Evolutionary conservation across 1,140 invertebrate genomes (phyloP).

Genomic region (Drosophila neocordata): DNA sequence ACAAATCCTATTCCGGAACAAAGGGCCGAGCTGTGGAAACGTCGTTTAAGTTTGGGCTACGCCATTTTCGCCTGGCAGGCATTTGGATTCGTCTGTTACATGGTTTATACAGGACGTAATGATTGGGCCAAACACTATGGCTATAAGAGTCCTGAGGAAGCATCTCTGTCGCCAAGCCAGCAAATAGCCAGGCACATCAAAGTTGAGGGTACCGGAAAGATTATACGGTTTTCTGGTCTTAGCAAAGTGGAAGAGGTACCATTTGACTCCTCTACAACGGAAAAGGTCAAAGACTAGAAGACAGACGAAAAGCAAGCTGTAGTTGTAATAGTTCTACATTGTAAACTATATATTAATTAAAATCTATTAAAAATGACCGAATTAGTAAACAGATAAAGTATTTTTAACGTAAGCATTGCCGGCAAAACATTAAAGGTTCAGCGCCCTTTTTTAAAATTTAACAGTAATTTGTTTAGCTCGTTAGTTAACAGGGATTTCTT

Average conservation of each 20-base stretch:
- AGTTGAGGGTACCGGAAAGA: constrained; percentile 77
- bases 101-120: constrained; percentile 84
- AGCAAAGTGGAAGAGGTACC: constrained; percentile 69
- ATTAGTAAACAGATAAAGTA: background rate
- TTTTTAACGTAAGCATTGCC: no score
- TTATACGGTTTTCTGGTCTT: constrained; percentile 75
- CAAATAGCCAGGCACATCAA: constrained; percentile 74
- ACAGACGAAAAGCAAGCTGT: constrained; percentile 1
- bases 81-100: constrained; percentile 85
- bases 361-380: background rate
- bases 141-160: constrained; percentile 85
- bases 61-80: constrained; percentile 86
- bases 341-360: constrained; percentile 11
- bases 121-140: constrained; percentile 87
- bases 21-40: constrained; percentile 85
- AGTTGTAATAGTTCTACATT: constrained; percentile 9
- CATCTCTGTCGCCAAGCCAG: constrained; percentile 83
- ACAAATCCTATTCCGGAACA: constrained; percentile 86
- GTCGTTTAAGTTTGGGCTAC: constrained; percentile 85
- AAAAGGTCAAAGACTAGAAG: constrained; percentile 40
- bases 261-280: constrained; percentile 51
- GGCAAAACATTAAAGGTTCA: no score
- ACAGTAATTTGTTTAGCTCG: no score
- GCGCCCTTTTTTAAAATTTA: no score
- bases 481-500: no score